Evolutionary conservation across 2,113 vertebrate genomes (phyloP).

Genomic region (Platysternon megacephalum): DNA sequence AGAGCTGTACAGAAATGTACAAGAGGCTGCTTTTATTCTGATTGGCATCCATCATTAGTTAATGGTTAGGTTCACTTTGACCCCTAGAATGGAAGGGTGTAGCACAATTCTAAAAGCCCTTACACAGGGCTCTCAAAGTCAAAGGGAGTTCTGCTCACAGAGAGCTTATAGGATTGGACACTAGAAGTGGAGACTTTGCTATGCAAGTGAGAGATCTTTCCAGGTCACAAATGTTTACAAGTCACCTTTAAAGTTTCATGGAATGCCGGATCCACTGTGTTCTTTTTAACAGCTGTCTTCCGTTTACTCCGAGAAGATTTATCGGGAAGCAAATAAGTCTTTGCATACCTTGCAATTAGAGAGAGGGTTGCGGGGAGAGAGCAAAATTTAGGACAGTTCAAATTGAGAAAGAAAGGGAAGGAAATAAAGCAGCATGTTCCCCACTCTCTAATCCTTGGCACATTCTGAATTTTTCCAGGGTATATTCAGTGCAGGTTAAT

Average conservation of each 20-base stretch:
- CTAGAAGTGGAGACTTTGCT: background rate
- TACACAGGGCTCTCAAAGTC: background rate
- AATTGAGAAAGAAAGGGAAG: background rate
- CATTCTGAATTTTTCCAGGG: background rate
- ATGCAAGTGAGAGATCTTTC: background rate
- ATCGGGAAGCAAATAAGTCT: constrained; percentile 87
- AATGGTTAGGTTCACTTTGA: background rate
- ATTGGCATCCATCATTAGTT: background rate
- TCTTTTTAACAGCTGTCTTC: constrained; percentile 88
- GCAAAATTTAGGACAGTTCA: background rate
- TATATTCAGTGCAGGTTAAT: background rate
- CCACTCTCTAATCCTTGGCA: background rate
- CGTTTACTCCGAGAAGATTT: constrained; percentile 83
- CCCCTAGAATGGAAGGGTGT: background rate
- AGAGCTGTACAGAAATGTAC: background rate
- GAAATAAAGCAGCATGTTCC: background rate
- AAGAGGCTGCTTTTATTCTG: background rate
- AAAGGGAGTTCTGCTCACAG: background rate
- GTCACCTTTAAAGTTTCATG: constrained; percentile 88
- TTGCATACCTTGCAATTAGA: constrained; percentile 85
- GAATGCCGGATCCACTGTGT: constrained; percentile 86
- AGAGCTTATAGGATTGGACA: background rate
- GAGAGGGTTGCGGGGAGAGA: background rate
- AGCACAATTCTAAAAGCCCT: background rate
- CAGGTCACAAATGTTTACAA: background rate